phyloP scores from a whole-genome alignment of 2,797 vertebrate genomes.

The Telmatherina bonti region DNA sequence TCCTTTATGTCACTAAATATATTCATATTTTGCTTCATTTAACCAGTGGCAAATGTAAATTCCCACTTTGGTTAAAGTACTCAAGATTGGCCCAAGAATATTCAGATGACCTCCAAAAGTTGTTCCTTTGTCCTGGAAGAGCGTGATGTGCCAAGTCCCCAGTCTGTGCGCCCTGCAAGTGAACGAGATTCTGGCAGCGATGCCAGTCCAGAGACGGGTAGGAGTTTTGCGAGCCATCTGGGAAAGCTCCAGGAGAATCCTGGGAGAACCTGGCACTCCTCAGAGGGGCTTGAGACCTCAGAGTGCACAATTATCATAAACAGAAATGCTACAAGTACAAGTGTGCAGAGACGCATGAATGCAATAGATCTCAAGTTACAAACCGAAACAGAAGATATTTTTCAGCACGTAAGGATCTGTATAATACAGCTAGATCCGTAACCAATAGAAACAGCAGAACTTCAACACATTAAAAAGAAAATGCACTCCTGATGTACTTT shows the following conservation, averaged over 20 bases:
- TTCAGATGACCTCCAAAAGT: constrained; percentile 82
- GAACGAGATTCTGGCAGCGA: constrained; percentile 67
- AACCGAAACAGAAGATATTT: background rate
- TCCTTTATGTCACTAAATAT: background rate
- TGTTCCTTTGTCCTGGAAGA: constrained; percentile 76
- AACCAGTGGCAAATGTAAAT: constrained; percentile 23
- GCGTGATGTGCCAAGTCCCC: constrained; percentile 78
- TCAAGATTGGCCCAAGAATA: constrained; percentile 65
- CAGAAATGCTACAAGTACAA: constrained; percentile 12
- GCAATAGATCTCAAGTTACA: background rate
- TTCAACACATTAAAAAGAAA: constrained; percentile 34
- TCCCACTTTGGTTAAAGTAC: constrained; percentile 32
- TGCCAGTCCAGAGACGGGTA: constrained; percentile 71
- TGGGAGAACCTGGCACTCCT: constrained; percentile 66
- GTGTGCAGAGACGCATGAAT: background rate
- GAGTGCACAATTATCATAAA: constrained; percentile 66
- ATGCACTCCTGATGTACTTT: constrained; percentile 5
- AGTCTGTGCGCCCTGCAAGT: constrained; percentile 71
- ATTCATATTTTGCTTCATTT: background rate
- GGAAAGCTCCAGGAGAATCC: constrained; percentile 83
- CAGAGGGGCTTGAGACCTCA: constrained; percentile 59
- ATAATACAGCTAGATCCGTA: background rate
- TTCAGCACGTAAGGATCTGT: background rate
- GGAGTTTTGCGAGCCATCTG: constrained; percentile 83
- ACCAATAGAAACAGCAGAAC: background rate